Base-by-base conservation (phyloP, 2,113 vertebrate genomes). In the Megatriorchis doriae region DNA sequence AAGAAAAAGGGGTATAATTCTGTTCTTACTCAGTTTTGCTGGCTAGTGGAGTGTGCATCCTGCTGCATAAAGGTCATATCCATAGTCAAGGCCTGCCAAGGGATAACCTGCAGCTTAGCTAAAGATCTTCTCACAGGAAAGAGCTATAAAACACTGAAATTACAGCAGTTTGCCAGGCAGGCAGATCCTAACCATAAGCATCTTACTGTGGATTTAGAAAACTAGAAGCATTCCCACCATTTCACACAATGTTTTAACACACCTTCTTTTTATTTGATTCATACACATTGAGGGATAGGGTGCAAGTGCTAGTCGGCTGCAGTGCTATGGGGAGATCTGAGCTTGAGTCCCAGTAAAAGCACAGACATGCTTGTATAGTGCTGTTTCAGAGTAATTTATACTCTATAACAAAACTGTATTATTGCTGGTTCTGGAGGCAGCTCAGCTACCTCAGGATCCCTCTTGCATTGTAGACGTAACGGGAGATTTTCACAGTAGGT, bases 391-490 rank as follows among this genome's bases (percentile, higher is more conserved):
- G 36, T 8, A 13, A 58, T 29, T 68, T 8, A 12, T 6, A 38
- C 23, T 31, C 7, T 0, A 0, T 11, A 56, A 67, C 38, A 32
- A 13, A 40, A 36, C 0, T 2, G 8, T 8, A 8, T 19, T 7
- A 13, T 1, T 66, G 38, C 38, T 26, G 10, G 10, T 38, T 38
- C 40, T 25, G 34, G 52, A 59, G 12, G 25, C 2, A 42, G 71
- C 45, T 47, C 40, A 47, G 21, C 34, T n/a, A 58, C 56, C 72
- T 23, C 40, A 45, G 53, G 29, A 29, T 20, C 53, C 48, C 34
- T 21, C 63, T 27, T 25, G 23, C 16, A 48, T 0, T 42, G 52
- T 3, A 47, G 63, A 42, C 34, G 13, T 27, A 59, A 42, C 0
- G 2, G 43, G 17, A 11, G 18, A 18, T 31, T 50, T 47, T 36